A percentile compares a stretch with the other conserved stretches of the same genome.
Evolutionary conservation across 2,888 invertebrate species (phyloP).

Genomic region (Resseliella maxima): DNA sequence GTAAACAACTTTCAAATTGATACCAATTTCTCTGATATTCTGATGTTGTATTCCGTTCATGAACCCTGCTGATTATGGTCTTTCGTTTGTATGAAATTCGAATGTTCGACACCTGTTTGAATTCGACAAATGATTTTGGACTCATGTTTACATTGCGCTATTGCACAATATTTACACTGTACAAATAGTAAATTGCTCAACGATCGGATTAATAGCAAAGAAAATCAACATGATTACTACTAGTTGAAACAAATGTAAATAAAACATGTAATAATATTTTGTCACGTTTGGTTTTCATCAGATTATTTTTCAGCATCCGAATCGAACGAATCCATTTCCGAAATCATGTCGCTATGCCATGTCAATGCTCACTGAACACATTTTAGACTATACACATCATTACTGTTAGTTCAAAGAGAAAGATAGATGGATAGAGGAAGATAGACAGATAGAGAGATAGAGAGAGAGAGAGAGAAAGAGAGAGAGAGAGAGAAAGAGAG

Average conservation of each 20-base stretch:
- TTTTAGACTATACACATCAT: too few relatives aligned
- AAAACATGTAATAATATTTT: not conserved
- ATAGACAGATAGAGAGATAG: too few relatives aligned
- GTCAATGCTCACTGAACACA: not conserved
- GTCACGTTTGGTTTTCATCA: conserved; percentile 3
- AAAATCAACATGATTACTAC: not conserved
- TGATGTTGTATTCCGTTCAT: not conserved
- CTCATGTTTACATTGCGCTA: conserved; percentile 6
- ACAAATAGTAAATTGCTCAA: not conserved
- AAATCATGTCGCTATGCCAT: conserved; percentile 8
- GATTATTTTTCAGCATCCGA: not conserved
- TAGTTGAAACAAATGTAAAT: not conserved
- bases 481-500: too few relatives aligned
- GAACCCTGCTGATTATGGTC: too few relatives aligned
- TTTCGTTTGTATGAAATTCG: too few relatives aligned
- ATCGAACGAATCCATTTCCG: not conserved
- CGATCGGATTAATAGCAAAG: not conserved
- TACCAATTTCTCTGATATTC: not conserved
- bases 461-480: too few relatives aligned
- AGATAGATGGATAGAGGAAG: too few relatives aligned
- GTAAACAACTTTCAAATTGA: not conserved
- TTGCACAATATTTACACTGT: not conserved
- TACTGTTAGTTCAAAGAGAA: too few relatives aligned
- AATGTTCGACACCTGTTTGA: not conserved
- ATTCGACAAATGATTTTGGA: not conserved